Percentiles rank a stretch among this genome's conserved stretches.
These are phyloP conservation scores for Aix galericulata DNA, from an alignment of 2,113 vertebrate species.

Conservation along the genomic window DNA sequence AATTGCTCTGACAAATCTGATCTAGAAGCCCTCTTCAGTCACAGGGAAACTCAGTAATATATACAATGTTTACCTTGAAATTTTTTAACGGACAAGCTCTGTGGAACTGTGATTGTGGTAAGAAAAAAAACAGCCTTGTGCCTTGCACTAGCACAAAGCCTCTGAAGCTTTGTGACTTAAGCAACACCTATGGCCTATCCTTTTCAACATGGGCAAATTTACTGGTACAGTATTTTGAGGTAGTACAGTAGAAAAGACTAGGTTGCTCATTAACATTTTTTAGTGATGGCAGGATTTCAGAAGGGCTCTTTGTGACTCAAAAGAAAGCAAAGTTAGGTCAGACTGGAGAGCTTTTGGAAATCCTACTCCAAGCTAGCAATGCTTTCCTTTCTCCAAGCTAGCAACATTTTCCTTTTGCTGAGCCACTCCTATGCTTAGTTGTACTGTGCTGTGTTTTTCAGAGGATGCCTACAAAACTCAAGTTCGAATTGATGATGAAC, in stretches of 20 bases:
- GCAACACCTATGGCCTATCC: fast-evolving
- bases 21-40: not conserved
- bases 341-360: not conserved
- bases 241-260: fast-evolving
- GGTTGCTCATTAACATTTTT: not conserved
- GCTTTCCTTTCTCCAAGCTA: not conserved
- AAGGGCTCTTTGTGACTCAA: not conserved
- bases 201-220: not conserved
- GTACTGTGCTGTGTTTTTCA: slow-evolving; percentile 55
- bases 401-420: not conserved
- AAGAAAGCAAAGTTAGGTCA: not conserved
- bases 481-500: slow-evolving; percentile 77
- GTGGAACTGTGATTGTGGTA: not conserved
- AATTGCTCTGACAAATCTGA: not conserved
- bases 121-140: not conserved
- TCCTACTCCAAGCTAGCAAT: not conserved
- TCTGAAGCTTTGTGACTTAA: not conserved
- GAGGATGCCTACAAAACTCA: slow-evolving; percentile 83
- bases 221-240: not conserved
- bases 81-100: not conserved
- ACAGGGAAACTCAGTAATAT: not conserved
- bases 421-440: not conserved
- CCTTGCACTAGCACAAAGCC: not conserved
- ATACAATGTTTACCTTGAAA: not conserved
- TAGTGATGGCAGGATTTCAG: not conserved